phyloP scores from a whole-genome alignment of 2,113 vertebrate species.

The Sclerurus mexicanus region DNA sequence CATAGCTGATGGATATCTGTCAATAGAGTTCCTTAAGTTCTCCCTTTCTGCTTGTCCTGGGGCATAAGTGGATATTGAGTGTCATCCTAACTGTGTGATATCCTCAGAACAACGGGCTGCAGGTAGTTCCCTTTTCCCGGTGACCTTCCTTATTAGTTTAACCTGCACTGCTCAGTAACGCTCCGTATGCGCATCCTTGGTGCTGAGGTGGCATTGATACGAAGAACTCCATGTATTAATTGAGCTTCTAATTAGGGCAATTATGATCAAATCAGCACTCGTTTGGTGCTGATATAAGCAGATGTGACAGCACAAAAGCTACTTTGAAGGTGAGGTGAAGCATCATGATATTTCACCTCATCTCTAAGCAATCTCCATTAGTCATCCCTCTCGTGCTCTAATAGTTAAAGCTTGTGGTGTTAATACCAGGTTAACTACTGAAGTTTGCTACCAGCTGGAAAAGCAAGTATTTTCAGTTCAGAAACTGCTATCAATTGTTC shows the following conservation, averaged over 20 bases:
- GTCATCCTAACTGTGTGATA: background rate
- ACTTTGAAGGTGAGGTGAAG: slow-evolving; percentile 48
- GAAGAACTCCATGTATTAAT: slow-evolving; percentile 49
- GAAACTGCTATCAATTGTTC: background rate
- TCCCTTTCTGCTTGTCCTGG: slow-evolving; percentile 28
- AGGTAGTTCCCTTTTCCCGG: background rate
- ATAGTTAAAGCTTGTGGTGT: background rate
- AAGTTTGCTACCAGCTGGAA: background rate
- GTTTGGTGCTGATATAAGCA: slow-evolving; percentile 57
- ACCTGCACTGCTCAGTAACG: background rate
- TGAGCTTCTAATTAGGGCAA: slow-evolving; percentile 55
- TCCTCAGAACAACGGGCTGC: background rate
- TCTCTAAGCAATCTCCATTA: background rate
- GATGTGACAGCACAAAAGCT: slow-evolving; percentile 52
- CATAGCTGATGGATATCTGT: slow-evolving; percentile 52
- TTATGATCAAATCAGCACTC: slow-evolving; percentile 63
- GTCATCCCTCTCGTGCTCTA: background rate
- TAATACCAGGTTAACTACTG: background rate
- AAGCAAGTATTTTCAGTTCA: background rate
- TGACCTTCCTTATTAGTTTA: slow-evolving; percentile 8
- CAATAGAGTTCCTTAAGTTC: slow-evolving; percentile 23
- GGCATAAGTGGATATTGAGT: slow-evolving; percentile 29
- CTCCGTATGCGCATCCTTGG: background rate
- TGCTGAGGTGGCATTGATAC: slow-evolving; percentile 40
- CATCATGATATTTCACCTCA: background rate